phyloP scores from a whole-genome alignment of 2,888 invertebrate genomes.

The Apotomis turbidana region DNA sequence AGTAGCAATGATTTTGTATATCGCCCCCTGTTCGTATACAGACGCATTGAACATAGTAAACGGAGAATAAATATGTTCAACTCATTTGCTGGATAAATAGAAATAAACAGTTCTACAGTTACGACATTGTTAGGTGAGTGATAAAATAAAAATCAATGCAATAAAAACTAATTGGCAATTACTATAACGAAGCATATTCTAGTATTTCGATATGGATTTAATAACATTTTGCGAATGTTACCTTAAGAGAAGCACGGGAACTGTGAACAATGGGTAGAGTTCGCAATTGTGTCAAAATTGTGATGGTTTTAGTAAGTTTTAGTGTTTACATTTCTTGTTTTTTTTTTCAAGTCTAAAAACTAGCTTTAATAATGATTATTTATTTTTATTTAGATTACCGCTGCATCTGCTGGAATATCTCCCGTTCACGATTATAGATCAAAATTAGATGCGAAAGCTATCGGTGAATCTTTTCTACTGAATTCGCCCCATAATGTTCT shows the following conservation, averaged over 20 bases:
- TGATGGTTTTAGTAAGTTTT: conserved; percentile 25
- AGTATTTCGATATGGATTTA: neutral
- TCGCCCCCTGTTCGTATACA: conserved; percentile 71
- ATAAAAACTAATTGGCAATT: conserved; percentile 35
- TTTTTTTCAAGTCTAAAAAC: conserved; percentile 18
- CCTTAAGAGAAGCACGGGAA: neutral
- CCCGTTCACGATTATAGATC: conserved; percentile 72
- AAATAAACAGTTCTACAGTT: conserved; percentile 3
- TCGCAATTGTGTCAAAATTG: conserved; percentile 13
- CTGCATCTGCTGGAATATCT: conserved; percentile 66
- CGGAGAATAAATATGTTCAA: conserved; percentile 74
- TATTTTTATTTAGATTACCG: conserved; percentile 51
- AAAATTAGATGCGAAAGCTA: conserved; percentile 57
- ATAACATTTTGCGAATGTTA: conserved; percentile 20
- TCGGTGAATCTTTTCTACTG: conserved; percentile 56
- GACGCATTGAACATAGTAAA: conserved; percentile 72
- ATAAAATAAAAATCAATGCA: conserved; percentile 10
- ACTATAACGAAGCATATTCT: conserved; percentile 13
- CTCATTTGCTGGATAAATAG: conserved; percentile 69
- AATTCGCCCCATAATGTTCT: conserved; percentile 69
- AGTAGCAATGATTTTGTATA: conserved; percentile 64
- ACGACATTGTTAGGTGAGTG: conserved; percentile 26
- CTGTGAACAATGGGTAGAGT: conserved; percentile 28
- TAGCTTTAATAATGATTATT: conserved; percentile 38
- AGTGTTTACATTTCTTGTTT: neutral